Base-by-base conservation (phyloP, 2,888 invertebrate genomes). In the Cybosia mesomella region DNA sequence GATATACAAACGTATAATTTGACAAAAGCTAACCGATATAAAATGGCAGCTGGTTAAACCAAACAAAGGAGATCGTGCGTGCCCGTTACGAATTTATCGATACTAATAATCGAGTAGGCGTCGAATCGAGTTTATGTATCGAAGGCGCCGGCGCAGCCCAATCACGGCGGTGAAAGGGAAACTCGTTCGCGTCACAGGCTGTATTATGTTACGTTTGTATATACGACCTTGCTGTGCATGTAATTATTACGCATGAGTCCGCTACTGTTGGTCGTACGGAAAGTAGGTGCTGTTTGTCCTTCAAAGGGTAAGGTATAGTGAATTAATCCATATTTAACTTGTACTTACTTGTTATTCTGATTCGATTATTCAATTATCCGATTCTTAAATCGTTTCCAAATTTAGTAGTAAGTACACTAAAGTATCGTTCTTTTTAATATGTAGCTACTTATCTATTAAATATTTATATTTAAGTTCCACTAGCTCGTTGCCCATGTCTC, bases 141-240 rank as follows among this genome's bases (percentile, higher is more conserved):
- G 79, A 76, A 79, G 77, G 79, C 70, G 77, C 71, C 22, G 9
- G 75, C 75, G 81, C 73, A 77, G 84, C 83, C 91, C 91, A 91
- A 90, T 91, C 79, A 84, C 83, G 65, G 70, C 76, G 86, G 93
- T 93, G 93, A 93, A 93, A 93, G 93, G 93, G 89, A 92, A 89
- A 84, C 84, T 71, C 64, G 79, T 81, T 90, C 87, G 86, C 93
- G 92, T 93, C 93, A 92, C 85, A 87, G 84, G 83, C 80, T 79
- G 60, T 80, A 77, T 73, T 72, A 74, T 77, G 60, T 82, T 80
- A 81, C 81, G 81, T 78, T 80, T 69, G 67, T 67, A 70, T 75
- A 75, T 66, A 74, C 83, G 89, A 85, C 91, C 91, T 91, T 91
- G 90, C 80, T 78, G 79, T 76, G 75, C 62, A 72, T 79, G 80